A percentile compares a stretch with the other conserved stretches of the same genome.
Evolutionary conservation across 2,797 vertebrate genomes (phyloP).

Genomic region (Cottoperca gobio): DNA sequence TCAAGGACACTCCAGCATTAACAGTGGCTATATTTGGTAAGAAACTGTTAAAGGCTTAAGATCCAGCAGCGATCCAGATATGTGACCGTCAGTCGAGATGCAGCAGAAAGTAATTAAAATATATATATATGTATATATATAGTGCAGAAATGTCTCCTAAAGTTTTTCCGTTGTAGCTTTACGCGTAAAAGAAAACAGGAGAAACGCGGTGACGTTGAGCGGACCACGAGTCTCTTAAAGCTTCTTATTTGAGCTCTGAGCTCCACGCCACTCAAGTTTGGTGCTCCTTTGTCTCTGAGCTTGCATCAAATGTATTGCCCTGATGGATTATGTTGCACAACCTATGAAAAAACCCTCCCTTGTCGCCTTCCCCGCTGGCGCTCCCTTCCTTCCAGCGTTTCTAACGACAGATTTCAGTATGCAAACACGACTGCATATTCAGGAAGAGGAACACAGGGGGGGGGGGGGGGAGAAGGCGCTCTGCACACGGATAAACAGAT

Average conservation of each 20-base stretch:
- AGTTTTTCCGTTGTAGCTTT: slow-evolving; percentile 11
- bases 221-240: slow-evolving; percentile 62
- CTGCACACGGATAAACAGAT: slow-evolving; percentile 56
- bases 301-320: slow-evolving; percentile 11
- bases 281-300: slow-evolving; percentile 43
- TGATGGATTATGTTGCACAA: slow-evolving; percentile 61
- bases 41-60: slow-evolving; percentile 57
- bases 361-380: slow-evolving; percentile 34
- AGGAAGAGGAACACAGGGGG: slow-evolving; percentile 12
- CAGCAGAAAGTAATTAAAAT: background rate
- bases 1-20: slow-evolving; percentile 65
- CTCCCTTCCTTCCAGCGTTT: slow-evolving; percentile 72
- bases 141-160: background rate
- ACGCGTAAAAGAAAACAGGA: slow-evolving; percentile 30
- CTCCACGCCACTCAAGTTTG: slow-evolving; percentile 13
- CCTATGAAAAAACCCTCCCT: background rate
- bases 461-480: slow-evolving; percentile 18
- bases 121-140: background rate
- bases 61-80: slow-evolving; percentile 11
- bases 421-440: slow-evolving; percentile 33
- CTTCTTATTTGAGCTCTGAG: slow-evolving; percentile 63
- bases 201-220: slow-evolving; percentile 45
- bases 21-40: slow-evolving; percentile 78
- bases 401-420: slow-evolving; percentile 31
- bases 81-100: background rate